These are phyloP conservation scores for Chaenocephalus aceratus DNA, from an alignment of 2,113 vertebrate genomes.

Conservation along the genomic window DNA sequence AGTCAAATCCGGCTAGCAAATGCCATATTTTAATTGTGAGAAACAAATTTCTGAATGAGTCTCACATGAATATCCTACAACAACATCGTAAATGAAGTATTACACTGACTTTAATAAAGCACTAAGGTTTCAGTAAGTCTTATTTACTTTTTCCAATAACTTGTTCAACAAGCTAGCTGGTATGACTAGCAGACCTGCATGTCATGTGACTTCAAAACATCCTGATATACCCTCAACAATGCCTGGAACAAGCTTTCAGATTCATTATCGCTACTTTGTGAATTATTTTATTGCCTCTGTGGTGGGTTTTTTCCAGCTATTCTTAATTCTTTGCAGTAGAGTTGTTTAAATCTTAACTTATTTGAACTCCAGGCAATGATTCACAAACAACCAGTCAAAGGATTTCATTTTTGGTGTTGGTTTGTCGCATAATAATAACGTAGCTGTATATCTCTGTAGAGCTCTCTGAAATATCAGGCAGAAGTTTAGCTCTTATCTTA, in stretches of 20 bases:
- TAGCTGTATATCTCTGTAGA: too few relatives aligned
- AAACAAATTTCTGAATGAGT: conserved; percentile 74
- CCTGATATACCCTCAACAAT: not conserved
- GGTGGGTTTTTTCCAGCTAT: not conserved
- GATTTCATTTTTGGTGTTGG: not conserved
- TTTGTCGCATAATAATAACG: too few relatives aligned
- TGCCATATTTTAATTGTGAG: conserved; percentile 79
- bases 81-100: conserved; percentile 22
- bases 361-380: not conserved
- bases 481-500: not conserved
- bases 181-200: conserved; percentile 4
- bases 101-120: conserved; percentile 45
- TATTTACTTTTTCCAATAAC: conserved; percentile 31
- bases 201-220: not conserved
- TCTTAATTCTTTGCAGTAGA: not conserved
- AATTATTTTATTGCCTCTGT: conserved; percentile 4
- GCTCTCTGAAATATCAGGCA: not conserved
- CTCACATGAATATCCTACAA: conserved; percentile 70
- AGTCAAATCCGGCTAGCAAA: conserved; percentile 71
- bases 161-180: not conserved
- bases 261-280: not conserved
- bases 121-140: conserved; percentile 46
- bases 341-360: not conserved
- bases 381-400: not conserved
- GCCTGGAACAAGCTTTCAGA: not conserved